Conservation (phyloP, 2,113 vertebrate species). For the Ictalurus furcatus region DNA sequence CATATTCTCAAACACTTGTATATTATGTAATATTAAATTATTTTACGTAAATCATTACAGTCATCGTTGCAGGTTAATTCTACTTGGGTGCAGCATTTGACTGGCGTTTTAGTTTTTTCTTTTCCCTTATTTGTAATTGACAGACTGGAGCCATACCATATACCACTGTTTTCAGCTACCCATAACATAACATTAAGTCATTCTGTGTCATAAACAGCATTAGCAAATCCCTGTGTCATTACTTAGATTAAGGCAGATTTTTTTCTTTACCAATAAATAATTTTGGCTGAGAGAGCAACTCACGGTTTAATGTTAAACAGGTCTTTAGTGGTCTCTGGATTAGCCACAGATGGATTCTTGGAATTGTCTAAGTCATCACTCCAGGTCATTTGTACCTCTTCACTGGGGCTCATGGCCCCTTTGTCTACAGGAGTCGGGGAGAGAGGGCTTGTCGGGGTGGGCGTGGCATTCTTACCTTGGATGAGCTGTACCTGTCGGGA, state of each 20-base stretch:
- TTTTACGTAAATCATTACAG: background rate
- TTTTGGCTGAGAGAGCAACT: conserved; percentile 55
- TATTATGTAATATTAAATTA: background rate
- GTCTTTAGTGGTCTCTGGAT: conserved; percentile 84
- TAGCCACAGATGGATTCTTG: conserved; percentile 77
- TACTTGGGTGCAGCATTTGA: background rate
- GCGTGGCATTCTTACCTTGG: conserved; percentile 81
- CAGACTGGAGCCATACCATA: background rate
- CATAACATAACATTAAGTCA: background rate
- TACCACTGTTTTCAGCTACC: background rate
- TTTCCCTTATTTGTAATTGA: background rate
- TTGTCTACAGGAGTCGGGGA: conserved; percentile 79
- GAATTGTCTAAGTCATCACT: conserved; percentile 76
- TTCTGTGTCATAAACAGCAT: background rate
- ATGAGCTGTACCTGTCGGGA: conserved; percentile 86
- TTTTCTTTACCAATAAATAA: background rate
- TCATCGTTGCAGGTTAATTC: background rate
- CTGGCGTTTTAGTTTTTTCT: background rate
- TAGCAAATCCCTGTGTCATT: background rate
- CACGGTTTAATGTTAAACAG: conserved; percentile 98
- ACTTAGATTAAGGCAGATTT: background rate
- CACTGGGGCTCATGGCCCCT: conserved; percentile 70
- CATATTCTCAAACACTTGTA: background rate
- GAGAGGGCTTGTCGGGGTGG: conserved; percentile 80
- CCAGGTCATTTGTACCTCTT: conserved; percentile 88